Conservation (phyloP, 1,140 invertebrate species). For the Protaetia brevitarsis region DNA sequence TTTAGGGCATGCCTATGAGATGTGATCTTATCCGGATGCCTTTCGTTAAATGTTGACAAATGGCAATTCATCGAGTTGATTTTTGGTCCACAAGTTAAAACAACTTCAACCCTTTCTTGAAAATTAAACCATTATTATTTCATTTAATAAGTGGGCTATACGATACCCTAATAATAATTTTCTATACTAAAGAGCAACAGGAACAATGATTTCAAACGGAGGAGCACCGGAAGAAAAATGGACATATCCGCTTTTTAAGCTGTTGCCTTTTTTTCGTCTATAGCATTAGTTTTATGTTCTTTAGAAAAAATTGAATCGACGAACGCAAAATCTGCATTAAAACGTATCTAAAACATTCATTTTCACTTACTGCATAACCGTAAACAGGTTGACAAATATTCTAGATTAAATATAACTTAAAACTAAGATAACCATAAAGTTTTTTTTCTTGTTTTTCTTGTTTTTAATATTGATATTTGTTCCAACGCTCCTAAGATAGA, state of each 20-base stretch:
- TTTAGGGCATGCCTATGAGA: neutral
- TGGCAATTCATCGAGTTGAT: neutral
- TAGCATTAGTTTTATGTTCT: neutral
- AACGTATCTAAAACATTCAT: neutral
- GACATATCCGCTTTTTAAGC: neutral
- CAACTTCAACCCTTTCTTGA: neutral
- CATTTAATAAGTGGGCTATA: too few relatives aligned
- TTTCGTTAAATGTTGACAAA: conserved; percentile 2
- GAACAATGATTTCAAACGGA: neutral
- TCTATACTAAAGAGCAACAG: neutral
- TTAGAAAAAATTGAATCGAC: neutral
- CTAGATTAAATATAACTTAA: neutral
- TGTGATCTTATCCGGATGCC: conserved; percentile 17
- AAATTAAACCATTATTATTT: too few relatives aligned
- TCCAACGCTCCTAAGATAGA: too few relatives aligned
- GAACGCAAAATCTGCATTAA: neutral
- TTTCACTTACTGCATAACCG: neutral
- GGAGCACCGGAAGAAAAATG: neutral
- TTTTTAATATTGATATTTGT: too few relatives aligned
- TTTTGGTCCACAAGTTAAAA: neutral
- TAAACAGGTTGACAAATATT: too few relatives aligned
- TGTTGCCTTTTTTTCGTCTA: neutral
- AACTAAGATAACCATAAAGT: neutral
- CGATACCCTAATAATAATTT: too few relatives aligned
- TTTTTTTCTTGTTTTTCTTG: neutral